Percentiles rank a stretch among this genome's conserved stretches.
These are phyloP conservation scores for Atherinosoma microstoma DNA, from an alignment of 2,797 vertebrate genomes.

Conservation along the genomic window DNA sequence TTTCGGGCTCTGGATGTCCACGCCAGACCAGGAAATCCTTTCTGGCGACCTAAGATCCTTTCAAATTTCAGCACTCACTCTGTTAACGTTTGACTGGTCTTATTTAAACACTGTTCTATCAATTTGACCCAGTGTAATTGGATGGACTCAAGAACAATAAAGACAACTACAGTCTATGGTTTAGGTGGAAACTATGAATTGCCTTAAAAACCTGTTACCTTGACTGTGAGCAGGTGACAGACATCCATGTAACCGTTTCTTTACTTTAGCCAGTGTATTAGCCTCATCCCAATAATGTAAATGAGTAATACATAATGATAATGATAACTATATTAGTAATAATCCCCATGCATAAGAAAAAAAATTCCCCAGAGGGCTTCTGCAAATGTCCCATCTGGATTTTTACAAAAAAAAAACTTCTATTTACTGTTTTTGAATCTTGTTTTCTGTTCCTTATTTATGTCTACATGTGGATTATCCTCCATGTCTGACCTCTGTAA, in stretches of 20 bases:
- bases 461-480: constrained; percentile 85
- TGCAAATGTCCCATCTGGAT: constrained; percentile 70
- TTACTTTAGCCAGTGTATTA: constrained; percentile 82
- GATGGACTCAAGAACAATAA: constrained; percentile 55
- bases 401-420: constrained; percentile 68
- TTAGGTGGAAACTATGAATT: constrained; percentile 82
- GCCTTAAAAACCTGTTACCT: constrained; percentile 85
- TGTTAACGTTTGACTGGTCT: constrained; percentile 45
- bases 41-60: constrained; percentile 50
- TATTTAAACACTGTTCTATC: constrained; percentile 41
- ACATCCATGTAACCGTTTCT: constrained; percentile 76
- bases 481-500: constrained; percentile 85
- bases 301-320: constrained; percentile 82
- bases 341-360: constrained; percentile 72
- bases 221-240: constrained; percentile 70
- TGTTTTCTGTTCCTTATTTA: constrained; percentile 88
- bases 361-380: constrained; percentile 64
- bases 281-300: constrained; percentile 81
- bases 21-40: constrained; percentile 56
- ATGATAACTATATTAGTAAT: constrained; percentile 85
- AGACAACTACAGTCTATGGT: constrained; percentile 60
- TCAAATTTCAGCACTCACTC: constrained; percentile 48
- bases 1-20: constrained; percentile 60
- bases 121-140: constrained; percentile 49
- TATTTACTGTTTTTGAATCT: constrained; percentile 81